Base-by-base conservation (phyloP, 2,888 invertebrate genomes). In the Torymus aiolomorphi region DNA sequence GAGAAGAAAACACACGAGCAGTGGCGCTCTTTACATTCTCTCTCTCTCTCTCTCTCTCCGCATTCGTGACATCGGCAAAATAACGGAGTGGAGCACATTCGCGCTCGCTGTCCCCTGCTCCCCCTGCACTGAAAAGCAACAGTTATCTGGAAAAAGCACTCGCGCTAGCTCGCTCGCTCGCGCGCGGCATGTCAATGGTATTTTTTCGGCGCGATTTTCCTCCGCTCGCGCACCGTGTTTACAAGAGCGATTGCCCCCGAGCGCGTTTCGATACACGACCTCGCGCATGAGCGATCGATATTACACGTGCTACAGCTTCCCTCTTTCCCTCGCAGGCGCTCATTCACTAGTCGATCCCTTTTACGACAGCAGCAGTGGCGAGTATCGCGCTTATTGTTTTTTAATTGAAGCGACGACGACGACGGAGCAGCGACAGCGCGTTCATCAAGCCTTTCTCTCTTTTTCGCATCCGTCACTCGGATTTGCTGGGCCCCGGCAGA, bases 371-470 rank as follows among this genome's bases (percentile, higher is more conserved):
- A 16, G 24, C 49, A 12, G 20, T 24, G 52, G 56, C 59, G 59
- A 61, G 65, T 66, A 78, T 72, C 10, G 66, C 52, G 63, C 49
- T 86, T 85, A 86, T 86, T 86, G 85, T 86, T 85, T 87, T 86
- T 86, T 87, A 86, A 87, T 87, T 87, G 85, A 85, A 86, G 83
- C 59, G 18, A 54, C 13, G 74, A 42, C 42, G 42, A 42, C 18
- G 54, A 63, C 31, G n/a, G 51, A 52, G 51, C 18, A 20, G 52
- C 73, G 52, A 59, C 70, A 20, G 70, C 51, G 14, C 54, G 63
- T 54, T 24, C 54, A 42, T 73, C 73, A 73, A 62, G 42, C 20
- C 11, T 56, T 73, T 62, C 49, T 73, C 42, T 54, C 63, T 16
- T 65, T 65, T 75, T 59, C 20, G 59, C 18, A 66, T 67, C 13